Conservation (phyloP, 2,797 vertebrate genomes). For the Emys orbicularis region DNA sequence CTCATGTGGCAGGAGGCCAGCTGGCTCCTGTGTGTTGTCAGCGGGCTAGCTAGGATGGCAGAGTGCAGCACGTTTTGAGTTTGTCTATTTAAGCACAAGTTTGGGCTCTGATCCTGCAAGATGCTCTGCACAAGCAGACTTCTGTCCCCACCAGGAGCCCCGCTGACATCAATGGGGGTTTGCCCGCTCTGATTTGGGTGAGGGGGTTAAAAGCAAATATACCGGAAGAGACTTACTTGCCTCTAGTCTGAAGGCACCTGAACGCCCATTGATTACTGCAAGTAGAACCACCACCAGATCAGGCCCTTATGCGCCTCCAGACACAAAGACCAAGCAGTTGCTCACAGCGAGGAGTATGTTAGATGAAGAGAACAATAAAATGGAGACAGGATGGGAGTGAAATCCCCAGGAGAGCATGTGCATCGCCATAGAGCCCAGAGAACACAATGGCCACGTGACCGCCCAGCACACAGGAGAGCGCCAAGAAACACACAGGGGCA, state of each 20-base stretch:
- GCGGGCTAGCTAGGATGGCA: not conserved
- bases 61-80: not conserved
- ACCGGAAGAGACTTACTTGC: not conserved
- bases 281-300: not conserved
- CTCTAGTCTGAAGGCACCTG: rapidly evolving
- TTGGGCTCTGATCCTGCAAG: not conserved
- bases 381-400: too few species aligned
- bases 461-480: too few species aligned
- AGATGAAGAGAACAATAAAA: too few species aligned
- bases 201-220: not conserved
- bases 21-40: not conserved
- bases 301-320: not conserved
- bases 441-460: too few species aligned
- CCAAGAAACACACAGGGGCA: too few species aligned
- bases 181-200: too few species aligned
- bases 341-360: too few species aligned
- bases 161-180: rapidly evolving
- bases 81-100: not conserved
- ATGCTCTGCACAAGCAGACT: not conserved
- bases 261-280: not conserved
- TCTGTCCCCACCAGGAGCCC: not conserved
- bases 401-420: too few species aligned
- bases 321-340: too few species aligned
- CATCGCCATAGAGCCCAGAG: too few species aligned
- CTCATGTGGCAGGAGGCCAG: not conserved